These are phyloP conservation scores for Polypterus bichir DNA, from an alignment of 2,113 vertebrate genomes.

Conservation along the genomic window DNA sequence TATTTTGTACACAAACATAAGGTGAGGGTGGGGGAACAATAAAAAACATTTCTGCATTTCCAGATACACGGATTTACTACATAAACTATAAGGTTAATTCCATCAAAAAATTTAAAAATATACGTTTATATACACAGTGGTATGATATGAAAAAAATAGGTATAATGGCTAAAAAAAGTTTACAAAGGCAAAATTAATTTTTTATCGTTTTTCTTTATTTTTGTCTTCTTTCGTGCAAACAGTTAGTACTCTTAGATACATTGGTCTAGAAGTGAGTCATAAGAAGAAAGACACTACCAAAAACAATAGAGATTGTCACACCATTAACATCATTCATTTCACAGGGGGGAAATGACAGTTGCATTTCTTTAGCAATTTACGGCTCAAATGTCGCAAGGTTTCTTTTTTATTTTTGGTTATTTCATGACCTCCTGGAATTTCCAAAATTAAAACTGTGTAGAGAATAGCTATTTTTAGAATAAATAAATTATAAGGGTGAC, in stretches of 20 bases:
- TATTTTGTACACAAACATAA: too few relatives aligned
- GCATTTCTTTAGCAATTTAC: constrained; percentile 21
- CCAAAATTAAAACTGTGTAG: too few relatives aligned
- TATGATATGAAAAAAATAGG: constrained; percentile 31
- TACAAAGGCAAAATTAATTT: constrained; percentile 38
- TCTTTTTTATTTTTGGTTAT: constrained; percentile 14
- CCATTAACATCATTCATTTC: constrained; percentile 26
- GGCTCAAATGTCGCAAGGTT: constrained; percentile 24
- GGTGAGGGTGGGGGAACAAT: constrained; percentile 9
- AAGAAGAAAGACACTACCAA: constrained; percentile 27
- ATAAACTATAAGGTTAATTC: constrained; percentile 33
- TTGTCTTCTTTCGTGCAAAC: constrained; percentile 26
- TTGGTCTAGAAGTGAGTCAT: constrained; percentile 28
- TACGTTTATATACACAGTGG: constrained; percentile 8
- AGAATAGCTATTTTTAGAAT: too few relatives aligned
- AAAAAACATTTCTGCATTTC: constrained; percentile 22
- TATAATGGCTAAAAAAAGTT: constrained; percentile 10
- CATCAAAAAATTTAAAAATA: constrained; percentile 25
- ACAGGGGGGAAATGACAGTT: constrained; percentile 12
- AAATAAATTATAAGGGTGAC: too few relatives aligned
- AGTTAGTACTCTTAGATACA: constrained; percentile 36
- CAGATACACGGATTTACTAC: constrained; percentile 28
- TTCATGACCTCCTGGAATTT: too few relatives aligned
- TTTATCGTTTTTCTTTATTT: constrained; percentile 17
- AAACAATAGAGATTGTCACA: constrained; percentile 34